Evolutionary conservation across 1,140 invertebrate genomes (phyloP), one percentile per base, ranked within the genome.

Genomic region (Holotrichia oblita): DNA sequence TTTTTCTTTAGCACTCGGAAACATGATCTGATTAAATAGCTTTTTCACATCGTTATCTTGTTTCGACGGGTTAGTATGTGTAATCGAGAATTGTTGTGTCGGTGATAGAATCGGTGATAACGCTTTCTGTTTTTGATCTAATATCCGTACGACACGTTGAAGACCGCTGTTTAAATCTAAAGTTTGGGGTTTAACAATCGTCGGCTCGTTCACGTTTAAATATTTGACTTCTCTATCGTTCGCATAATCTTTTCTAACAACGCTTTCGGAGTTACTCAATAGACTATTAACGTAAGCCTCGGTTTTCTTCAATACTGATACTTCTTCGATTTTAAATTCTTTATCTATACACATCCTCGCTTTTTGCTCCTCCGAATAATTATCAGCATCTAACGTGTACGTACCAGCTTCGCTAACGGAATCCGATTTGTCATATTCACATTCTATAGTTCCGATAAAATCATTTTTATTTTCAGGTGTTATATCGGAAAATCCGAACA

Each of bases 341-440:
- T 91, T 91, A 82, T 97, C 95, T 81, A 97, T 97, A 83, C 94
- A 94, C 90, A 94, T 94, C 82, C 95, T 89, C 64, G 95, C 95
- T 88, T 94, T 93, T 80, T 96, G 93, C 83, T 95, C 94, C 83
- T 96, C 95, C 0, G 94, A 93, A 81, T 94, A 95, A 85, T 92
- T 92, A 81, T 95, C 94, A 77, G 93, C 93, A 81, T 95, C 93
- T 42, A 97, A 92, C 0, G 96, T 97, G 81, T 97, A 97, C 0
- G 96, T 97, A 40, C 96, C 96, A 6, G 94, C 90, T 85, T 96
- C 94, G 86, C 94, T 95, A 0, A 92, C 89, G 34, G 93, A 93
- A 81, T 93, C 94, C 27, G 90, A 91, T 81, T 85, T 88, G 72
- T 86, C 85, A 75, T 84, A 84, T 80, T 86, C 84, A 78, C 80